Evolutionary conservation across 2,888 invertebrate genomes (phyloP), one percentile per base, ranked within the genome.

Genomic region (Blera fallax): DNA sequence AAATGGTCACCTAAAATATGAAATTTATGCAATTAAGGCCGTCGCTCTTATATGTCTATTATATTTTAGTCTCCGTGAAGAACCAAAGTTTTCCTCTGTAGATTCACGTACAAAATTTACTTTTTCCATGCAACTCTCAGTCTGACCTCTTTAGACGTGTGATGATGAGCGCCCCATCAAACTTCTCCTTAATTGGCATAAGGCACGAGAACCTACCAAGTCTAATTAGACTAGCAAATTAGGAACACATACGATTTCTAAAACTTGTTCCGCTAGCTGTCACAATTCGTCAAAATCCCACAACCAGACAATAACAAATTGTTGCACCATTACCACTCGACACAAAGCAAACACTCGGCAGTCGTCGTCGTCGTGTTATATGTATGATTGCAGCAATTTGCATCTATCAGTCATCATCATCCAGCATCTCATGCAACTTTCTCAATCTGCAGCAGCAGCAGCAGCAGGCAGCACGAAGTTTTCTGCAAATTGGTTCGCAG

Each of bases 371-470:
- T 67, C 77, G 64, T 82, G 70, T 72, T 50, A 7, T 72, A 29
- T 72, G 76, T 72, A 29, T 72, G 76, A 80, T 80, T 81, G 85
- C 67, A 10, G 85, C 85, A 85, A 85, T 85, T 85, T 81, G 77
- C 65, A 85, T 85, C 54, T 60, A 76, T 76, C 76, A 81, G 77
- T 62, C 85, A 81, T 85, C 81, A 72, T 70, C 72, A 18, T 11
- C n/a, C 18, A 10, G 18, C 32, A 32, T 62, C 58, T 60, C 85
- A 85, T 56, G 62, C 67, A 76, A 81, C 85, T 85, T 85, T 85
- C 85, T 72, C 76, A 85, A 81, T 85, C 70, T 54, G 56, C 37
- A 16, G 11, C 16, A 24, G 24, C 1, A 29, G 14, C 67, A 27
- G 65, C 76, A 85, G 76, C 76, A 77, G 14, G 14, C 67, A 27